Evolutionary conservation across 2,797 vertebrate species (phyloP).

Genomic region (Syncerus caffer): DNA sequence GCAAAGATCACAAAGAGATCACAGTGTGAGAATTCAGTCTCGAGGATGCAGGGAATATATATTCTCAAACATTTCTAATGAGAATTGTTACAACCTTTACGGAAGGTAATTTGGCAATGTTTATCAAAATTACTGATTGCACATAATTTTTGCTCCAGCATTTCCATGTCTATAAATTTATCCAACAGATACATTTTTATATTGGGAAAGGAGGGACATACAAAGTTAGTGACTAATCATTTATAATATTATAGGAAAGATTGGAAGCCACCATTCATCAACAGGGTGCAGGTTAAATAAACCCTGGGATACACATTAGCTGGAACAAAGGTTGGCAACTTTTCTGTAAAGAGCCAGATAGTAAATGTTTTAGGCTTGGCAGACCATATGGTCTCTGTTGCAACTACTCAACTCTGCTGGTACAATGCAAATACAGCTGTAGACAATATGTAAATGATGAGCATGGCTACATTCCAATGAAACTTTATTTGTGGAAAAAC

Average conservation of each 20-base stretch:
- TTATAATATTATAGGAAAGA: not conserved
- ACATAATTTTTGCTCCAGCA: not conserved
- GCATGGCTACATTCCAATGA: not conserved
- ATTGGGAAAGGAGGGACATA: not conserved
- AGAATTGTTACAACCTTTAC: not conserved
- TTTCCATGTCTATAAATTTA: not conserved
- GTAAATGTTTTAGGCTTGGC: not conserved
- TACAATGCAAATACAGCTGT: not conserved
- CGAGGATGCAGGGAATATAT: not conserved
- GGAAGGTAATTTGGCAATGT: not conserved
- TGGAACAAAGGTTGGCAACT: not conserved
- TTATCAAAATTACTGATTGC: not conserved
- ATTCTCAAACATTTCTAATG: not conserved
- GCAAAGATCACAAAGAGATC: not conserved
- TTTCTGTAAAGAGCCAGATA: not conserved
- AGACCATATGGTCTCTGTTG: not conserved
- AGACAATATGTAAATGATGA: not conserved
- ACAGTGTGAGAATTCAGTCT: not conserved
- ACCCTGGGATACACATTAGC: not conserved
- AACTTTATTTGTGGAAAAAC: not conserved
- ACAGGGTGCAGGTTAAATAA: not conserved
- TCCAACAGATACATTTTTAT: not conserved
- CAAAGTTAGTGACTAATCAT: not conserved
- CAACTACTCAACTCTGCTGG: not conserved
- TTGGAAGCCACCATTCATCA: not conserved